A percentile compares a stretch with the other conserved stretches of the same genome.
phyloP scores from a whole-genome alignment of 2,113 vertebrate species.

The Dissostichus mawsoni region DNA sequence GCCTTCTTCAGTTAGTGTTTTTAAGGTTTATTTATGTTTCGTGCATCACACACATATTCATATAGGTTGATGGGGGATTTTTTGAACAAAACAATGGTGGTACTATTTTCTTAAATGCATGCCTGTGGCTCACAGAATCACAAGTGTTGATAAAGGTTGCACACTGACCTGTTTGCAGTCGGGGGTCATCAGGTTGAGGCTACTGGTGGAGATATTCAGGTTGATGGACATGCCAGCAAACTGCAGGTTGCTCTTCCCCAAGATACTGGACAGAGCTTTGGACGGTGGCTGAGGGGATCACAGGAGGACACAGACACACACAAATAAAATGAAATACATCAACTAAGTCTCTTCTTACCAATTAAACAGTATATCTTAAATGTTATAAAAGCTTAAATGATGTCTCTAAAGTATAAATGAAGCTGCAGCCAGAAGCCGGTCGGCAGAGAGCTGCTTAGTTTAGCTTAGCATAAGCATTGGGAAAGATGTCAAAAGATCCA shows the following conservation, averaged over 20 bases:
- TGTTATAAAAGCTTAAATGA: background rate
- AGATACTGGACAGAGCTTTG: slow-evolving; percentile 93
- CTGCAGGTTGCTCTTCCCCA: slow-evolving; percentile 98
- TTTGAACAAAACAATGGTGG: background rate
- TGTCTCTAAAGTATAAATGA: background rate
- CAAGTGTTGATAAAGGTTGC: background rate
- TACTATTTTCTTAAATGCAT: background rate
- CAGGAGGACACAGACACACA: slow-evolving; percentile 4
- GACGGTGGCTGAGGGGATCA: slow-evolving; percentile 88
- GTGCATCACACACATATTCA: too few species aligned
- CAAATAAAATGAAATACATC: background rate
- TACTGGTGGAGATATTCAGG: slow-evolving; percentile 97
- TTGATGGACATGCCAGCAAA: slow-evolving; percentile 97
- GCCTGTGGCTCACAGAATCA: background rate
- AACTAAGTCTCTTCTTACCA: background rate
- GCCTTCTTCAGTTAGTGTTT: background rate
- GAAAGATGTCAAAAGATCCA: background rate
- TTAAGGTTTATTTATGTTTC: too few species aligned
- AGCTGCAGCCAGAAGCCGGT: background rate
- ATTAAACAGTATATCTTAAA: background rate
- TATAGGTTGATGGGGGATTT: too few species aligned
- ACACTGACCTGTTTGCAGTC: slow-evolving; percentile 95
- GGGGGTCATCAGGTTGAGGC: slow-evolving; percentile 95
- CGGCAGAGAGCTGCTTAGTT: background rate
- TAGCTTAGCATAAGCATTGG: background rate